Evolutionary conservation across 2,888 invertebrate genomes (phyloP).

Genomic region (Drosophila ezoana): DNA sequence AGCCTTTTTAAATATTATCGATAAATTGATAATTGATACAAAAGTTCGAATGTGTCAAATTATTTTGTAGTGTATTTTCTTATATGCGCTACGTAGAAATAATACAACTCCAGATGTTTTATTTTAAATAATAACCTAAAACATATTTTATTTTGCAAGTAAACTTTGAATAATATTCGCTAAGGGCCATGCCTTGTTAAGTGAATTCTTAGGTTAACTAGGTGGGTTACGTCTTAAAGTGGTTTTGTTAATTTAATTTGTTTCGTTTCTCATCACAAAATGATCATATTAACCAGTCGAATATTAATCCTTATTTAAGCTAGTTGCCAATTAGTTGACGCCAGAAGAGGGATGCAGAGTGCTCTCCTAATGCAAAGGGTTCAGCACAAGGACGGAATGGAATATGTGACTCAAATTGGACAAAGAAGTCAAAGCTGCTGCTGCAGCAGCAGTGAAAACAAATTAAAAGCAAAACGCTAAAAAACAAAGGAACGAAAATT

Average conservation of each 20-base stretch:
- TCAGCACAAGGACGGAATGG: slow-evolving; percentile 27
- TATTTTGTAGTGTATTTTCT: too few relatives aligned
- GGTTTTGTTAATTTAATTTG: slow-evolving; percentile 4
- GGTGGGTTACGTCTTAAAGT: not conserved
- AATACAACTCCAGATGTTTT: not conserved
- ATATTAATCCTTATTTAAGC: slow-evolving; percentile 30
- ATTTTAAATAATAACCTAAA: too few relatives aligned
- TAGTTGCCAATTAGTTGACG: slow-evolving; percentile 45
- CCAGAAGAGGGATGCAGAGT: not conserved
- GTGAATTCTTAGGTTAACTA: not conserved
- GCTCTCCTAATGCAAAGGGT: slow-evolving; percentile 1
- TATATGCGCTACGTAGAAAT: too few relatives aligned
- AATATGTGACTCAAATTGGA: slow-evolving; percentile 52
- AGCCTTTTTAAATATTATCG: too few relatives aligned
- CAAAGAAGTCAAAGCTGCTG: slow-evolving; percentile 38
- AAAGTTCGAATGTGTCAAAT: too few relatives aligned
- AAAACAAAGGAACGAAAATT: slow-evolving; percentile 65
- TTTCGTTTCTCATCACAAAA: not conserved
- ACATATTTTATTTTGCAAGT: not conserved
- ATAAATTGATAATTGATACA: too few relatives aligned
- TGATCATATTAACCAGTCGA: slow-evolving; percentile 39
- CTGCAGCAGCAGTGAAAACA: slow-evolving; percentile 31
- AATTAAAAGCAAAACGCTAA: slow-evolving; percentile 42
- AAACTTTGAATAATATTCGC: slow-evolving; percentile 1
- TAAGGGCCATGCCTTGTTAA: not conserved